Evolutionary conservation across 2,113 vertebrate genomes (phyloP).

Genomic region (Polyodon spathula): DNA sequence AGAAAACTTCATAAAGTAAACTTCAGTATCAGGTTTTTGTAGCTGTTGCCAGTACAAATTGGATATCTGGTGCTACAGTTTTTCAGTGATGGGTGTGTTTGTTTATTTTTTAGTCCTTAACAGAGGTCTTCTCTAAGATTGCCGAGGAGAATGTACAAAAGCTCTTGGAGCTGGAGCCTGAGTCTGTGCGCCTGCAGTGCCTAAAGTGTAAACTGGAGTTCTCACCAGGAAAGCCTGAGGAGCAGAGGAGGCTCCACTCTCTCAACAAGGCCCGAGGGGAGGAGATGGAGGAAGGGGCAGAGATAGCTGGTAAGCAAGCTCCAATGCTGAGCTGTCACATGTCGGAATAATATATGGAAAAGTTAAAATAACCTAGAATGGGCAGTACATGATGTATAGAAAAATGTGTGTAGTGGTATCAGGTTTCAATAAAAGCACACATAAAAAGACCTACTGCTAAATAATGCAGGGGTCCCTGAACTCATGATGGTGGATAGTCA

Average conservation of each 20-base stretch:
- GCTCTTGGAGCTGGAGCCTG: conserved; percentile 23
- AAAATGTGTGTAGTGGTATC: not conserved
- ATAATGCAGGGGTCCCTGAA: too few species aligned
- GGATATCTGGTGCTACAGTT: not conserved
- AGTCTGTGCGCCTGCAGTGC: conserved; percentile 55
- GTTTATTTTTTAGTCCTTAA: conserved; percentile 37
- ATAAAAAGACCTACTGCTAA: too few species aligned
- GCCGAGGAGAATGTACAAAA: conserved; percentile 53
- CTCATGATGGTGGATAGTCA: too few species aligned
- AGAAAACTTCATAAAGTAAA: too few species aligned
- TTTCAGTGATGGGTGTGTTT: not conserved
- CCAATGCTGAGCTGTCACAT: not conserved
- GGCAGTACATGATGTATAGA: not conserved
- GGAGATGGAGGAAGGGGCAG: not conserved
- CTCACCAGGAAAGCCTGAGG: not conserved
- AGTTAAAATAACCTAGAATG: not conserved
- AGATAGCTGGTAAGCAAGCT: not conserved
- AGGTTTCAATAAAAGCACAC: too few species aligned
- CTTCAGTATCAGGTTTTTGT: not conserved
- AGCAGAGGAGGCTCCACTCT: not conserved
- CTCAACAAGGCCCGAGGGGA: not conserved
- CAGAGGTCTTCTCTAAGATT: conserved; percentile 52
- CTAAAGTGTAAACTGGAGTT: conserved; percentile 74
- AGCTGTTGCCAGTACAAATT: not conserved
- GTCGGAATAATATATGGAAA: not conserved